Evolutionary conservation across 2,888 invertebrate species (phyloP), one percentile per base, ranked within the genome.

Genomic region (Lithophane ornitopus): DNA sequence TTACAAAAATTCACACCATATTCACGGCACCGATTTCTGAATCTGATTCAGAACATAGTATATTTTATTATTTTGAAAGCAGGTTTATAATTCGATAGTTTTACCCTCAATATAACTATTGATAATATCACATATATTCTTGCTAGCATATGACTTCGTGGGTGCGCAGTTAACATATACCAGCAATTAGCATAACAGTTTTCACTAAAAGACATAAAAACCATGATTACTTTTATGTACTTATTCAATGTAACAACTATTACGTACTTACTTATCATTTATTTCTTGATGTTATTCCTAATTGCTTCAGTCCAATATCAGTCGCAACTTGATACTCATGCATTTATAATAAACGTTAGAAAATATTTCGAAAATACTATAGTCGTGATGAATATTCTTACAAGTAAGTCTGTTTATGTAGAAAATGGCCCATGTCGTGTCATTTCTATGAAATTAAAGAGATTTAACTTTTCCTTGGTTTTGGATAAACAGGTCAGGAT

Each of bases 331-430:
- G 41, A 28, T 14, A 49, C 49, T 41, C 67, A 22, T 62, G 28
- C 34, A 34, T 77, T 41, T 52, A 49, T 39, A 59, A 26, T 65
- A 12, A 22, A 66, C 28, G 28, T 39, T 58, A 34, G 44, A 41
- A 34, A 66, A 62, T 44, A 62, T 49, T 62, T 63, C 11, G 2
- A 39, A 69, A 67, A 54, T 49, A 34, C 49, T 6, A 58, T 22
- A 34, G 14, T 56, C 71, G 59, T 66, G 59, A 70, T 78, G 70
- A 70, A 67, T 73, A 77, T 73, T 78, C 19, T 49, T 78, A 54
- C 81, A 77, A 62, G 77, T 81, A 81, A 81, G 71, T 81, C n/a
- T 56, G 22, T 7, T 63, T 62, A 44, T 26, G 2, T 46, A 39
- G 34, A 59, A 52, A 67, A 56, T 54, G 54, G 41, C 22, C 8